Percentiles rank a stretch among this genome's conserved stretches.
These are phyloP conservation scores for Acrossocheilus fasciatus DNA, from an alignment of 2,797 vertebrate species.

Conservation along the genomic window DNA sequence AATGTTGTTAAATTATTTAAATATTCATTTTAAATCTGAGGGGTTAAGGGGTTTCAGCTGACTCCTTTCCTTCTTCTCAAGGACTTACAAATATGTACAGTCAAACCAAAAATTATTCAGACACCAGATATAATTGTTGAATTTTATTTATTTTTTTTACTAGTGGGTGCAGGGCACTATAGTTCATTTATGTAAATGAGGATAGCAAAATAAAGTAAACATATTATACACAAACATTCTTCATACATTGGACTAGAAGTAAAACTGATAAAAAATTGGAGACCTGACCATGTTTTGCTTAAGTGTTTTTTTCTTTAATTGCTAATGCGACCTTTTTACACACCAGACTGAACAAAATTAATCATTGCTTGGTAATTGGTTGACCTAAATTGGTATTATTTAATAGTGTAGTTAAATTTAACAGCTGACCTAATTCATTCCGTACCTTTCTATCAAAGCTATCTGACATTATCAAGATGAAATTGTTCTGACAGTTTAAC, in stretches of 20 bases:
- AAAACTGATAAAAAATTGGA: no score
- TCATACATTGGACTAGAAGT: no score
- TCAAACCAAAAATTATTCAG: no score
- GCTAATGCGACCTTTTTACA: not conserved
- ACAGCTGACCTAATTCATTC: not conserved
- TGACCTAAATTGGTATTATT: not conserved
- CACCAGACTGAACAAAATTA: not conserved
- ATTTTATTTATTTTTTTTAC: not conserved
- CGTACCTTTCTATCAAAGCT: no score
- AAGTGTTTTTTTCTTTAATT: not conserved
- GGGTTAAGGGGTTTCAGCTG: not conserved
- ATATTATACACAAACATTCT: no score
- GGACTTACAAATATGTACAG: not conserved
- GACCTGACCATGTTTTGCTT: not conserved
- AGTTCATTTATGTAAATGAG: no score
- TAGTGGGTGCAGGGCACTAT: no score
- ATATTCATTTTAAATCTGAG: not conserved
- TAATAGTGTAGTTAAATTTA: not conserved
- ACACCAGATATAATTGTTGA: no score
- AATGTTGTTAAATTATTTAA: not conserved
- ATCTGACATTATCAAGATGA: no score
- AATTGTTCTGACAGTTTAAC: no score
- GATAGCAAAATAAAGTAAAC: no score
- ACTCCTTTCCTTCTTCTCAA: not conserved
- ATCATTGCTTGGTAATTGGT: not conserved